Evolutionary conservation across 2,113 vertebrate genomes (phyloP), one percentile per base, ranked within the genome.

Genomic region (Phodopus roborovskii): DNA sequence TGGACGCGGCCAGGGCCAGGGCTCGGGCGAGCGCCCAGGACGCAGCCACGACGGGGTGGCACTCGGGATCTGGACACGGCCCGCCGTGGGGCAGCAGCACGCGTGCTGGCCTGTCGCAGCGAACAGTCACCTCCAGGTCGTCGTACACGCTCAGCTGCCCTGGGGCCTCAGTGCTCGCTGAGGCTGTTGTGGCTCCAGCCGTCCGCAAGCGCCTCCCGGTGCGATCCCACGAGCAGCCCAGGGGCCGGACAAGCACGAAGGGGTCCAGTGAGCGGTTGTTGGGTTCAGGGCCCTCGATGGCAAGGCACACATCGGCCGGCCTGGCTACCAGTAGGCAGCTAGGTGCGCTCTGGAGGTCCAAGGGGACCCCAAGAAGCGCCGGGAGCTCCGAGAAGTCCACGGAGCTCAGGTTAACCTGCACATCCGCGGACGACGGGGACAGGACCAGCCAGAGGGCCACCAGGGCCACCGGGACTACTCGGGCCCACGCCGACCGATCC

Each of bases 261-360:
- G 56, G 58, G 0, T 95, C 98, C 22, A 93, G 16, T 0, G 98
- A 98, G 71, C 81, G 84, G 42, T 98, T 98, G 60, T 97, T 95
- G 45, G 92, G 97, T 22, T 71, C 91, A 0, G 99, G 98, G 0
- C 98, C 98, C 36, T 98, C 97, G 17, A 99, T 98, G 3, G 98
- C 82, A 0, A 79, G 62, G 84, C 99, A 99, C 8, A 98, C 99
- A 8, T 99, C 99, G 3, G 98, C 95, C 0, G 99, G 99, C 68
- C 9, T 96, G 75, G 98, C 98, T 88, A 98, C 97, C 1, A 98
- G 89, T 75, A 99, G 95, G 92, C 98, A 90, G 9, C 99, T 99
- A 97, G 98, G 88, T 36, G 97, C 3, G 0, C 98, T 99, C 17
- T 98, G 97, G 0, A 96, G 98, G 0, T 97, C 98, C 75, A 99